phyloP scores from a whole-genome alignment of 2,797 vertebrate genomes.

The Aotus griseimembra region DNA sequence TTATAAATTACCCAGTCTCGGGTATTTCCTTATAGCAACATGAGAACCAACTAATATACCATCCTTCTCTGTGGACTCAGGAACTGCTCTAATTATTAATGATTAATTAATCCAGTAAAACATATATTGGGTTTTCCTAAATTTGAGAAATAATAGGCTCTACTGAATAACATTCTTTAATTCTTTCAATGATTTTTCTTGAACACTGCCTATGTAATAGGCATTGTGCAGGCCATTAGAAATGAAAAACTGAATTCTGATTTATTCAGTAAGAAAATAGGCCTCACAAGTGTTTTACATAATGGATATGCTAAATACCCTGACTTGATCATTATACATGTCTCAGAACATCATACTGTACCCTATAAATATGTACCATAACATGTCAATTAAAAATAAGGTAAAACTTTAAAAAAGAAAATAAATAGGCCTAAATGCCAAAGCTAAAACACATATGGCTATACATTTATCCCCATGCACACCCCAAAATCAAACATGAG shows the following conservation, averaged over 20 bases:
- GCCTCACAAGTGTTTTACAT: neutral
- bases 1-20: neutral
- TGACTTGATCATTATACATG: neutral
- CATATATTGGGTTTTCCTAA: neutral
- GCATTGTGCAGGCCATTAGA: neutral
- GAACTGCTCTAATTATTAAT: neutral
- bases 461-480: neutral
- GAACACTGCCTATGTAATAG: neutral
- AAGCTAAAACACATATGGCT: neutral
- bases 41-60: neutral
- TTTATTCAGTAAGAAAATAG: slow-evolving; percentile 10
- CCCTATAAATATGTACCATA: neutral
- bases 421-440: neutral
- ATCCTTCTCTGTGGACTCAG: neutral
- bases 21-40: neutral
- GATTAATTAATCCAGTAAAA: slow-evolving; percentile 32
- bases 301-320: neutral
- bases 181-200: slow-evolving; percentile 28
- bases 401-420: neutral
- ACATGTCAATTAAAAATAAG: neutral
- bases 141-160: neutral
- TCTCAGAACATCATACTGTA: neutral
- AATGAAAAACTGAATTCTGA: slow-evolving; percentile 5
- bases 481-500: neutral
- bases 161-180: neutral